Evolutionary conservation across 2,888 invertebrate species (phyloP).

Genomic region (Arctia plantaginis): DNA sequence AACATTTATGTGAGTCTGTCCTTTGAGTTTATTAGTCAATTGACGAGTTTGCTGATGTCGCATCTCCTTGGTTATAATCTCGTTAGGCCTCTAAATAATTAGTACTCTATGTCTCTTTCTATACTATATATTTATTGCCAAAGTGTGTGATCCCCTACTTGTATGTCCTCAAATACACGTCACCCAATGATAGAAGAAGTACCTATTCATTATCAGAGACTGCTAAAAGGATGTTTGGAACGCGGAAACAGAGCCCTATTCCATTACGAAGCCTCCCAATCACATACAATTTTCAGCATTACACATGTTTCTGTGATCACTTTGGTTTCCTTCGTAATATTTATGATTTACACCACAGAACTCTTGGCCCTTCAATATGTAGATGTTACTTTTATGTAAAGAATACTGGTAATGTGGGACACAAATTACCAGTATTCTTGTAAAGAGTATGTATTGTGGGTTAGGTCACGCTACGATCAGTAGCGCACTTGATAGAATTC

Average conservation of each 20-base stretch:
- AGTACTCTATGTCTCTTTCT: background rate
- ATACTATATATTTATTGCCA: background rate
- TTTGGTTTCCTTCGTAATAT: background rate
- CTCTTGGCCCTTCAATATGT: background rate
- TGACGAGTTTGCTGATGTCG: constrained; percentile 13
- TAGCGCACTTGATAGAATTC: too few species aligned
- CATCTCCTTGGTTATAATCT: background rate
- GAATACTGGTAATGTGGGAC: too few species aligned
- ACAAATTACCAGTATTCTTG: too few species aligned
- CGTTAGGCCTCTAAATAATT: background rate
- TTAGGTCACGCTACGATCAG: too few species aligned
- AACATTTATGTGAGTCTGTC: constrained; percentile 34
- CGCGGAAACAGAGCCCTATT: too few species aligned
- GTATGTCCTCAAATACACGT: background rate
- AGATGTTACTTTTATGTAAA: too few species aligned
- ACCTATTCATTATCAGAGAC: background rate
- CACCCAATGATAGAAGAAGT: background rate
- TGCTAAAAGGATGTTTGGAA: background rate
- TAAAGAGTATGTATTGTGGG: too few species aligned
- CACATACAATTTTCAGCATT: background rate
- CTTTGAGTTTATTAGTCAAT: constrained; percentile 25
- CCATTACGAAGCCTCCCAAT: too few species aligned
- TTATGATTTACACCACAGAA: background rate
- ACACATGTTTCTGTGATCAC: background rate
- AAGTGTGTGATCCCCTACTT: background rate